Base-by-base conservation (phyloP, 2,113 vertebrate species). In the Archilochus colubris region DNA sequence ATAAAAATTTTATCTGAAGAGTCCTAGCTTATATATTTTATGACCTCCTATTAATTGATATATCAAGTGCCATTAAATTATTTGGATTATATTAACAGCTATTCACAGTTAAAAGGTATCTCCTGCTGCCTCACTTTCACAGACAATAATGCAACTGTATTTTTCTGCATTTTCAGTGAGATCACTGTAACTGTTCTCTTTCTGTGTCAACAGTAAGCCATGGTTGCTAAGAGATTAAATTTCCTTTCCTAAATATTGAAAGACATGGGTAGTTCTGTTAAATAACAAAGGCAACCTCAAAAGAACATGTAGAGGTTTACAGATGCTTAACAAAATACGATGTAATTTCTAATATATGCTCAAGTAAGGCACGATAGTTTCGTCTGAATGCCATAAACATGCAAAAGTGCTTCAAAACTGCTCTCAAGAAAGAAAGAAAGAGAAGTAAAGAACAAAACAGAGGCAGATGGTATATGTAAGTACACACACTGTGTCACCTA, bases 401-500 rank as follows among this genome's bases (percentile, higher is more conserved):
- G 31, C 15, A 24, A 31, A 75, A 88, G 16, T 63, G 5, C 36
- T 86, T 81, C 14, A 46, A 54, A 91, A 86, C 28, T 43, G 9
- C 72, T 89, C 62, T 70, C 46, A 55, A 69, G 21, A 78, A 78
- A 83, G 40, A n/a, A n/a, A n/a, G n/a, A 79, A 64, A 57, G 53
- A 50, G 8, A 6, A 89, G 25, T 5, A 89, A 89, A 82, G 82
- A 36, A 57, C 6, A 66, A 93, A 91, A 18, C 38, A 88, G 58
- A 79, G 28, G 44, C 91, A 95, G 91, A 95, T 94, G 91, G 91
- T 27, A 6, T 40, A 89, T 28, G 24, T 30, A 30, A 50, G 30
- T 57, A 91, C 33, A 89, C 38, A 66, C 54, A 15, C 16, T 79
- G n/a, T 72, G 54, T 44, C 2, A 3, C 89, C 81, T 84, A n/a